These are phyloP conservation scores for Aricia artaxerxes DNA, from an alignment of 2,888 invertebrate genomes.

Conservation along the genomic window DNA sequence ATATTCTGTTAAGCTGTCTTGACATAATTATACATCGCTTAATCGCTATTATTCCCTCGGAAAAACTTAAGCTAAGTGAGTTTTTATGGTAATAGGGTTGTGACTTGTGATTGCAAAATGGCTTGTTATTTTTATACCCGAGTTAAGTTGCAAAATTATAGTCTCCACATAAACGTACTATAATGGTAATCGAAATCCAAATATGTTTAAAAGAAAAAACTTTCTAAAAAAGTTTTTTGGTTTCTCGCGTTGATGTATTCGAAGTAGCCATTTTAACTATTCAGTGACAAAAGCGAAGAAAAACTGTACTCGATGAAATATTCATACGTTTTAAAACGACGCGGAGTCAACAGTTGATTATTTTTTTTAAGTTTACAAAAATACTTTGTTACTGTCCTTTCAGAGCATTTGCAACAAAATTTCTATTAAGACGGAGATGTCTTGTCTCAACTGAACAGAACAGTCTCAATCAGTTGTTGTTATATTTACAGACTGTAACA, in stretches of 20 bases:
- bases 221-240: background rate
- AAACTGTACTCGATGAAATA: slow-evolving; percentile 24
- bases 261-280: slow-evolving; percentile 13
- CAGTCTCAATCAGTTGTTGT: too few relatives aligned
- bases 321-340: slow-evolving; percentile 4
- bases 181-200: background rate
- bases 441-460: too few relatives aligned
- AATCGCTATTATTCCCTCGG: background rate
- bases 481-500: too few relatives aligned
- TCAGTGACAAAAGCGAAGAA: slow-evolving; percentile 7
- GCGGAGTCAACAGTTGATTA: background rate
- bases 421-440: too few relatives aligned
- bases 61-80: background rate
- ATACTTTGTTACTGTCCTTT: background rate
- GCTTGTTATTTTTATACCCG: background rate
- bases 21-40: background rate
- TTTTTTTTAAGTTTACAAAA: background rate
- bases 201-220: slow-evolving; percentile 2
- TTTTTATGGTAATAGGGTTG: background rate
- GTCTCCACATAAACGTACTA: background rate
- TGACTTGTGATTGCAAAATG: background rate
- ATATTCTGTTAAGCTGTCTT: slow-evolving; percentile 24
- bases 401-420: background rate
- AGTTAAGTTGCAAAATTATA: background rate
- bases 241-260: background rate